These are phyloP conservation scores for Cygnus buccinator DNA, from an alignment of 2,113 vertebrate genomes.

Conservation along the genomic window DNA sequence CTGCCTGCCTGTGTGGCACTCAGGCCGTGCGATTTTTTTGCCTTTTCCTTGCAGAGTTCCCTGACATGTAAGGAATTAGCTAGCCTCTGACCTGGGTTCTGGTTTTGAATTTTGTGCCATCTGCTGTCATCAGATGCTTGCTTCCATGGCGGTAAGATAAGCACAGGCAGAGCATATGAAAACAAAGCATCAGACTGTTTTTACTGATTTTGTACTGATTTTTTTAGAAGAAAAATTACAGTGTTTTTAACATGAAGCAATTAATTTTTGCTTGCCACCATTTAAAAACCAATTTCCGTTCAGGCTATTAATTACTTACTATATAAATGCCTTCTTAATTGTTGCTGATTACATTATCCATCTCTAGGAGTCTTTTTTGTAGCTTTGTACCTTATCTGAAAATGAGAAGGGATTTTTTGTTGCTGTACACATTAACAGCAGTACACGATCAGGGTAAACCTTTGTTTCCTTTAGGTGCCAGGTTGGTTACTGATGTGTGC, in stretches of 20 bases:
- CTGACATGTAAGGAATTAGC: rapidly evolving
- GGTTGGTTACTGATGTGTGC: neutral
- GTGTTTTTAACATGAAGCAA: neutral
- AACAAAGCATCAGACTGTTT: neutral
- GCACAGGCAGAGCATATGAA: neutral
- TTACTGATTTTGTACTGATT: neutral
- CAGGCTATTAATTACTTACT: neutral
- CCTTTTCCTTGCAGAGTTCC: neutral
- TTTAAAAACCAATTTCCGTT: neutral
- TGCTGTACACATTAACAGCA: neutral
- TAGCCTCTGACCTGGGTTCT: neutral
- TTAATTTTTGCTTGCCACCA: neutral
- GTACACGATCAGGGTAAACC: neutral
- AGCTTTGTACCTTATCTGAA: neutral
- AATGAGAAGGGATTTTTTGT: neutral
- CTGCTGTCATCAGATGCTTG: neutral
- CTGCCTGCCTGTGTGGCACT: neutral
- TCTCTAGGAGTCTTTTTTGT: neutral
- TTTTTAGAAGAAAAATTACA: neutral
- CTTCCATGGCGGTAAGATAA: neutral
- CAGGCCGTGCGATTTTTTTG: neutral
- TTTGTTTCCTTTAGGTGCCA: neutral
- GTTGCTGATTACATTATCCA: neutral
- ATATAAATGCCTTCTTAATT: neutral
- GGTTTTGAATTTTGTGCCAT: neutral